phyloP scores from a whole-genome alignment of 1,140 invertebrate genomes.

The Grapholita molesta region DNA sequence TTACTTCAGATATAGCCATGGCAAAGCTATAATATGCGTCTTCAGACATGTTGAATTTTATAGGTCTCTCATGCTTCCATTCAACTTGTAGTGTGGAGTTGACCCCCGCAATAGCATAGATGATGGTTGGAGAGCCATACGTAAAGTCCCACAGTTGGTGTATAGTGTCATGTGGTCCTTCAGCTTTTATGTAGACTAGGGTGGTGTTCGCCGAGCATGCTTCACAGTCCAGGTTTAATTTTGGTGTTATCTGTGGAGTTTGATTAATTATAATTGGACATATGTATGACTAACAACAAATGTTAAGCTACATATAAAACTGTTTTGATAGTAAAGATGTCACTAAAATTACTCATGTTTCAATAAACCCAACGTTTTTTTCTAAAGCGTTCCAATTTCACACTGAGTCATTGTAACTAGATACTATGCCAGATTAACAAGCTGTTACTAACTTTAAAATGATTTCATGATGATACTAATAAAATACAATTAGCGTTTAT shows the following conservation, averaged over 20 bases:
- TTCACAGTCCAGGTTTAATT: conserved; percentile 56
- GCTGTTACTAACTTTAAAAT: too few species aligned
- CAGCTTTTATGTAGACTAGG: conserved; percentile 74
- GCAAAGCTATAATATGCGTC: conserved; percentile 77
- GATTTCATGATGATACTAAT: too few species aligned
- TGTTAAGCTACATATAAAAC: too few species aligned
- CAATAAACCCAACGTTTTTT: not conserved
- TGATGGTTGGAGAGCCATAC: conserved; percentile 69
- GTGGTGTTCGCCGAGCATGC: conserved; percentile 49
- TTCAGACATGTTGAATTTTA: conserved; percentile 69
- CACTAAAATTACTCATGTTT: too few species aligned
- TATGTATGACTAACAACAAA: not conserved
- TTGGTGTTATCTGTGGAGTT: conserved; percentile 44
- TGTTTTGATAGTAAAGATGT: too few species aligned
- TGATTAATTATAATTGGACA: not conserved
- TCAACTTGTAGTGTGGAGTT: conserved; percentile 67
- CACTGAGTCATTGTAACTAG: not conserved
- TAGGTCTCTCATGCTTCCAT: conserved; percentile 65
- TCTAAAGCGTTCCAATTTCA: not conserved
- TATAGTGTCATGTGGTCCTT: conserved; percentile 76
- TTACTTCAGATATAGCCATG: conserved; percentile 78
- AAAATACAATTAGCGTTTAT: not conserved
- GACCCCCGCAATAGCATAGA: conserved; percentile 68
- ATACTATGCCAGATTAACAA: not conserved
- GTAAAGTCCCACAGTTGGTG: conserved; percentile 82